Conservation (phyloP, 2,113 vertebrate genomes). For the Lonchura striata region DNA sequence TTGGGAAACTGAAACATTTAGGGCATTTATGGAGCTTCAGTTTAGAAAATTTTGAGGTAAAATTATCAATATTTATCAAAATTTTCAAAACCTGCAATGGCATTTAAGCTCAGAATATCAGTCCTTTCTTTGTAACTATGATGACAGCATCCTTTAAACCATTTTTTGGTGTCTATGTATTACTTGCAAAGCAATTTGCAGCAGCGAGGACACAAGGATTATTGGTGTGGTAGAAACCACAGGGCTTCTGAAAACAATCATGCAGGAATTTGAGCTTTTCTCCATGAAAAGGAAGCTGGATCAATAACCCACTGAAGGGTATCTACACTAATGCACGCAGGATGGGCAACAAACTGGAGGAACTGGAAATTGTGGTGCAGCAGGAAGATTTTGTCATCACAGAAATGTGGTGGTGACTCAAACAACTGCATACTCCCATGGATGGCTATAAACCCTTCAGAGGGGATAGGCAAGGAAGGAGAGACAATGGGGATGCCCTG, state of each 20-base stretch:
- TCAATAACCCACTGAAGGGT: neutral
- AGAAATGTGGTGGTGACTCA: neutral
- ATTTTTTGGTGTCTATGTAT: neutral
- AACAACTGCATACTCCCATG: too few relatives aligned
- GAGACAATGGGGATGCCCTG: neutral
- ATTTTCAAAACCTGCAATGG: neutral
- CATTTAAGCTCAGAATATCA: neutral
- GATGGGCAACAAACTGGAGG: neutral
- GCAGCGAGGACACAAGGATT: neutral
- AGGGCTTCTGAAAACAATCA: neutral
- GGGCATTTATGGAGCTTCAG: neutral
- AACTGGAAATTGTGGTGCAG: neutral
- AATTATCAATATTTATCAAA: neutral
- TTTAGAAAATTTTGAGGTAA: neutral
- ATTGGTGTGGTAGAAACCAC: neutral
- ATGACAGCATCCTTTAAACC: neutral
- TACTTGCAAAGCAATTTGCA: neutral
- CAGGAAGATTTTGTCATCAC: neutral
- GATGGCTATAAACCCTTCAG: neutral
- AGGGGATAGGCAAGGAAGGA: neutral
- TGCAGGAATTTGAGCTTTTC: neutral
- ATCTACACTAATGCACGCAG: neutral
- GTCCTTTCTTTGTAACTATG: neutral
- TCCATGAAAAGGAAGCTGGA: neutral
- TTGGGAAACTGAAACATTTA: neutral